Percentiles rank a stretch among this genome's conserved stretches.
phyloP scores from a whole-genome alignment of 2,113 vertebrate genomes.

The Acrocephalus kingi region DNA sequence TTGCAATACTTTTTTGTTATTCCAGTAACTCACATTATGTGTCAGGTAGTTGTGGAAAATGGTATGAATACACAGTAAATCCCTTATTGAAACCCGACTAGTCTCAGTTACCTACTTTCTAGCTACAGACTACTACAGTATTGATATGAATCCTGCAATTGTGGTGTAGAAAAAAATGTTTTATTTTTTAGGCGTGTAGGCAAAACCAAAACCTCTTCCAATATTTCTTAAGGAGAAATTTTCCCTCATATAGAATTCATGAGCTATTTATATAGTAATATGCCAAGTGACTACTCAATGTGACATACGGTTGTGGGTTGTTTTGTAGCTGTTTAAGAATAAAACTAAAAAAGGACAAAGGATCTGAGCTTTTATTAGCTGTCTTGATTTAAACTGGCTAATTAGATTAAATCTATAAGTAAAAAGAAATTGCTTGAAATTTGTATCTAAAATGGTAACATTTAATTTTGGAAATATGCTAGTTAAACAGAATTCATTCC shows the following conservation, averaged over 20 bases:
- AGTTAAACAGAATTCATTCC: not conserved
- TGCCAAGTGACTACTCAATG: conserved; percentile 11
- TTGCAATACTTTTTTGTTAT: not conserved
- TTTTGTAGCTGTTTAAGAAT: not conserved
- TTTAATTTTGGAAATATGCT: not conserved
- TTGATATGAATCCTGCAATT: not conserved
- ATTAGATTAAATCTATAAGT: not conserved
- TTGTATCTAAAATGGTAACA: not conserved
- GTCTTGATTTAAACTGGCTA: not conserved
- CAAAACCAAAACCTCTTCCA: not conserved
- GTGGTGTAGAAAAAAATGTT: not conserved
- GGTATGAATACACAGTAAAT: not conserved
- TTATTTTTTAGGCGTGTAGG: not conserved
- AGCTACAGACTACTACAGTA: not conserved
- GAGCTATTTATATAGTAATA: conserved; percentile 17
- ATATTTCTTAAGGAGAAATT: not conserved
- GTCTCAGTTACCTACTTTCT: not conserved
- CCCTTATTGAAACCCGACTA: not conserved
- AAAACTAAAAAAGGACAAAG: conserved; percentile 29
- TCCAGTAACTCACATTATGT: not conserved
- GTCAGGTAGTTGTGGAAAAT: not conserved
- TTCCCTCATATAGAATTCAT: conserved; percentile 27
- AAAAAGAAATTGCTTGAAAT: not conserved
- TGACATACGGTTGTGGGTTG: not conserved
- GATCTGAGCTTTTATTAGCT: not conserved